phyloP scores from a whole-genome alignment of 2,113 vertebrate species.

The Bostrychus sinensis region DNA sequence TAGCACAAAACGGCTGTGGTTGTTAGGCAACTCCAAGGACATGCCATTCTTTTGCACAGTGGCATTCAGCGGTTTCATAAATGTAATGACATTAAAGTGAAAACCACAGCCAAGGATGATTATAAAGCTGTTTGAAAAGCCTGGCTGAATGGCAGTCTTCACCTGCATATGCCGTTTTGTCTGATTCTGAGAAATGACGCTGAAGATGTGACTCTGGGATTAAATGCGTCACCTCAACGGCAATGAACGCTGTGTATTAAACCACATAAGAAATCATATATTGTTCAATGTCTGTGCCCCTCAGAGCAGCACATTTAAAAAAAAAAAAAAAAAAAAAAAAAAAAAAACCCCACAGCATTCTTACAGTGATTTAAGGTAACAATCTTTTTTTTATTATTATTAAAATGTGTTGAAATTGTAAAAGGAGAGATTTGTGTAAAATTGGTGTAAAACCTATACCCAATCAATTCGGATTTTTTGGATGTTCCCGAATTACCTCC shows the following conservation, averaged over 20 bases:
- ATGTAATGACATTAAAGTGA: conserved; percentile 53
- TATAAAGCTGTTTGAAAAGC: conserved; percentile 43
- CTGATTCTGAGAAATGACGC: conserved; percentile 32
- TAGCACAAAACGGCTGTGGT: conserved; percentile 63
- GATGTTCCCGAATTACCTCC: no score
- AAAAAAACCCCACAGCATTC: no score
- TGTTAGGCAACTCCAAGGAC: conserved; percentile 81
- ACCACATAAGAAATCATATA: no score
- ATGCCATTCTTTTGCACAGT: conserved; percentile 49
- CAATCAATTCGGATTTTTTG: no score
- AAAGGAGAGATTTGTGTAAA: no score
- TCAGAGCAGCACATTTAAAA: no score
- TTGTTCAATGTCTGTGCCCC: no score
- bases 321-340: no score
- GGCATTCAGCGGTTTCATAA: conserved; percentile 59
- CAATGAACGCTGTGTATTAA: conserved; percentile 18
- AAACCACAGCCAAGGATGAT: conserved; percentile 55
- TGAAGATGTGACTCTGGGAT: conserved; percentile 32
- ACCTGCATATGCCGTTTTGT: conserved; percentile 39
- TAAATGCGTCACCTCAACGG: conserved; percentile 25
- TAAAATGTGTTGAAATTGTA: no score
- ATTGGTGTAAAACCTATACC: no score
- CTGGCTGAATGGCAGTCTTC: conserved; percentile 29
- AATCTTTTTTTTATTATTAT: no score
- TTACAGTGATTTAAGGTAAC: no score